Conservation (phyloP, 2,888 invertebrate species). For the Craniophora ligustri region DNA sequence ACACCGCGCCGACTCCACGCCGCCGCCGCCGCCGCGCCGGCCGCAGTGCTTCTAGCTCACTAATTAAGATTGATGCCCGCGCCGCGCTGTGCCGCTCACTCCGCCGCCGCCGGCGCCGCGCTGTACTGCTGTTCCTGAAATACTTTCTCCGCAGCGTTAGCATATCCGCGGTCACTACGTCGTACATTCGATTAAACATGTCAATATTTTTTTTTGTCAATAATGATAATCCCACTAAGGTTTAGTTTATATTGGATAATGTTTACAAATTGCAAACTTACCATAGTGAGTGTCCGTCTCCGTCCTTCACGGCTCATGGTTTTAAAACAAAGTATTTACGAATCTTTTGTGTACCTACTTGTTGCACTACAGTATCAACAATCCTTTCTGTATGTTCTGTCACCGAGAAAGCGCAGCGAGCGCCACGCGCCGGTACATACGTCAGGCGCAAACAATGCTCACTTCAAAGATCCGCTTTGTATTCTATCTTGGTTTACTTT, state of each 20-base stretch:
- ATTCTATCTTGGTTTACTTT: background rate
- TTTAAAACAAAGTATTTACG: background rate
- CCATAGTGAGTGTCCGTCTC: too few relatives aligned
- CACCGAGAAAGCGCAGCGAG: background rate
- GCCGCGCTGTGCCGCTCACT: too few relatives aligned
- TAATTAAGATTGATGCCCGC: conserved; percentile 8
- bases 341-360: background rate
- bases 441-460: background rate
- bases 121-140: too few relatives aligned
- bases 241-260: too few relatives aligned
- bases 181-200: too few relatives aligned
- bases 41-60: background rate
- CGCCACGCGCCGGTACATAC: background rate
- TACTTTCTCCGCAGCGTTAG: too few relatives aligned
- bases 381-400: background rate
- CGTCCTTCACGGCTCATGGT: background rate
- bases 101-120: too few relatives aligned
- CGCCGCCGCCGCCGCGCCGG: background rate
- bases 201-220: too few relatives aligned
- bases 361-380: background rate
- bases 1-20: background rate
- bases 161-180: too few relatives aligned
- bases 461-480: background rate
- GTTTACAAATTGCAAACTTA: too few relatives aligned
- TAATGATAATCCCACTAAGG: too few relatives aligned